These are phyloP conservation scores for Cylas formicarius DNA, from an alignment of 1,140 invertebrate species.

Conservation along the genomic window DNA sequence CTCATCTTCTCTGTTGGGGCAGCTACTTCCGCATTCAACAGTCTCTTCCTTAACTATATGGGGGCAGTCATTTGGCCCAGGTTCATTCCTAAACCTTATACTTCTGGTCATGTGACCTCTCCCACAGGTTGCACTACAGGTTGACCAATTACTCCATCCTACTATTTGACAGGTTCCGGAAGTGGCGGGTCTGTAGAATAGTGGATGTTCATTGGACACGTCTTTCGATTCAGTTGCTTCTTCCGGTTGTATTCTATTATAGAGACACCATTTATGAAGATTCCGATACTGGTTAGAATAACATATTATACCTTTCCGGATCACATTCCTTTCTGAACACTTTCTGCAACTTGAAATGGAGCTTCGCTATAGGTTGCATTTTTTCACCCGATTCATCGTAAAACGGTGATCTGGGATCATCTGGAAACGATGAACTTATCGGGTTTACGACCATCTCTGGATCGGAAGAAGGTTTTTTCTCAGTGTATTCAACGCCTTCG, in stretches of 20 bases:
- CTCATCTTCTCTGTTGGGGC: slow-evolving; percentile 11
- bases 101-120: slow-evolving; percentile 25
- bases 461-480: slow-evolving; percentile 42
- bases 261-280: neutral
- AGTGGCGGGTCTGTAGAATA: no score
- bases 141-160: slow-evolving; percentile 56
- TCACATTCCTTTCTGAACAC: slow-evolving; percentile 81
- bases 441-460: slow-evolving; percentile 55
- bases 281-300: neutral
- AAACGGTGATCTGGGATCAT: slow-evolving; percentile 83
- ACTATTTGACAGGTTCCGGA: slow-evolving; percentile 16
- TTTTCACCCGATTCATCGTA: slow-evolving; percentile 70
- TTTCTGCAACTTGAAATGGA: slow-evolving; percentile 71
- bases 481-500: slow-evolving; percentile 84
- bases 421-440: slow-evolving; percentile 76
- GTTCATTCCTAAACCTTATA: slow-evolving; percentile 19
- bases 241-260: neutral
- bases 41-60: slow-evolving; percentile 17
- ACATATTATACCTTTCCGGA: slow-evolving; percentile 5
- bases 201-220: neutral
- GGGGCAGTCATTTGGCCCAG: slow-evolving; percentile 8
- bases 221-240: slow-evolving; percentile 1
- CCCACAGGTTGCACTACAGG: slow-evolving; percentile 54
- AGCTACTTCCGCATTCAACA: slow-evolving; percentile 14
- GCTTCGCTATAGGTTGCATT: slow-evolving; percentile 84